phyloP scores from a whole-genome alignment of 2,888 invertebrate genomes.

The Coleophora deauratella region DNA sequence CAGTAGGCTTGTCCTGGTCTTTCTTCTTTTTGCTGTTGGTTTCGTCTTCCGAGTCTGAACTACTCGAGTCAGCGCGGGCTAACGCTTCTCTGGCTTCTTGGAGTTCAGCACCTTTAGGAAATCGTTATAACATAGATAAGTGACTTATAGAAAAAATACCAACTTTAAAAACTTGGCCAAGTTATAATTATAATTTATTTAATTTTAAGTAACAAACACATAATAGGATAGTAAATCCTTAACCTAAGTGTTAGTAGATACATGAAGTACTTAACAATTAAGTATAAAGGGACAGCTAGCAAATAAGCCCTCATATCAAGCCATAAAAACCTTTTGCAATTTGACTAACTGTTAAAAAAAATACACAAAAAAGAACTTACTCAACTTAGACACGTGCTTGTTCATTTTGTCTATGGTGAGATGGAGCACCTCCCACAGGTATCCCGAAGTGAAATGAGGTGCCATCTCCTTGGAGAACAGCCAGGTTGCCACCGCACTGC shows the following conservation, averaged over 20 bases:
- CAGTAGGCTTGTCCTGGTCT: conserved; percentile 76
- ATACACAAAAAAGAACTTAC: conserved; percentile 44
- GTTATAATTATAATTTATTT: too few species aligned
- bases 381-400: conserved; percentile 91
- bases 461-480: conserved; percentile 94
- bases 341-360: too few species aligned
- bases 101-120: conserved; percentile 79
- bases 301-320: too few species aligned
- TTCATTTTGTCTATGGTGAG: conserved; percentile 97
- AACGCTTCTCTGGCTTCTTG: conserved; percentile 90
- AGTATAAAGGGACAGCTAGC: too few species aligned
- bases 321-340: too few species aligned
- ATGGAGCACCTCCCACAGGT: conserved; percentile 97
- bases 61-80: conserved; percentile 86
- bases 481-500: conserved; percentile 98
- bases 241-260: too few species aligned
- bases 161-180: too few species aligned
- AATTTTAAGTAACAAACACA: too few species aligned
- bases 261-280: too few species aligned
- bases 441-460: conserved; percentile 91
- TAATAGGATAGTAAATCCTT: too few species aligned
- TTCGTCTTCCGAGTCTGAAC: conserved; percentile 88
- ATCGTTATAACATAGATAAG: not conserved
- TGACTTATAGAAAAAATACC: conserved; percentile 19
- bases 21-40: conserved; percentile 70